These are phyloP conservation scores for Amphipyra berbera DNA, from an alignment of 2,888 invertebrate genomes.

Conservation along the genomic window DNA sequence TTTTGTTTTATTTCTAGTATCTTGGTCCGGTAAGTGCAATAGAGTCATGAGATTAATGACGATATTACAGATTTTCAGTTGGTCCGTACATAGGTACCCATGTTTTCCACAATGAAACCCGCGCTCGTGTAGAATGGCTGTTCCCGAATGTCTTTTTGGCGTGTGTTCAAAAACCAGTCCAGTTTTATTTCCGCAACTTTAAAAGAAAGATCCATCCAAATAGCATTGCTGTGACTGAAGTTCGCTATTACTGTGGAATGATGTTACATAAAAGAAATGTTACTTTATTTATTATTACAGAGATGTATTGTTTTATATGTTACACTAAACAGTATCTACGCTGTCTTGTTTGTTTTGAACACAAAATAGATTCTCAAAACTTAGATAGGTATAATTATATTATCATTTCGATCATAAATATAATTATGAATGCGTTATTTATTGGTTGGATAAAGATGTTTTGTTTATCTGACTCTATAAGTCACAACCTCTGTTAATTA, in stretches of 20 bases:
- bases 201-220: constrained; percentile 62
- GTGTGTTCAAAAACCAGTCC: constrained; percentile 66
- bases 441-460: constrained; percentile 28
- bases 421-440: constrained; percentile 15
- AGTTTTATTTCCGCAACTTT: constrained; percentile 61
- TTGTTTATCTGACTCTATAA: constrained; percentile 28
- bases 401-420: constrained; percentile 15
- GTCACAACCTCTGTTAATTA: constrained; percentile 34
- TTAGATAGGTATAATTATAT: constrained; percentile 8
- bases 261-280: constrained; percentile 49
- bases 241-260: constrained; percentile 48
- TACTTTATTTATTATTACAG: constrained; percentile 39
- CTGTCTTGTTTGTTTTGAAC: constrained; percentile 13
- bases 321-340: constrained; percentile 7
- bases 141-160: constrained; percentile 69
- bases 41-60: constrained; percentile 26
- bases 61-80: constrained; percentile 37
- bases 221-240: constrained; percentile 57
- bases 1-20: constrained; percentile 41
- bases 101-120: constrained; percentile 55
- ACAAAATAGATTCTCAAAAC: constrained; percentile 2
- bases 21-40: constrained; percentile 27
- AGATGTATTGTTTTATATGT: constrained; percentile 28
- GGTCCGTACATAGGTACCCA: constrained; percentile 39
- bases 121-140: constrained; percentile 57